phyloP scores from a whole-genome alignment of 2,888 invertebrate genomes.

The Limenitis camilla region DNA sequence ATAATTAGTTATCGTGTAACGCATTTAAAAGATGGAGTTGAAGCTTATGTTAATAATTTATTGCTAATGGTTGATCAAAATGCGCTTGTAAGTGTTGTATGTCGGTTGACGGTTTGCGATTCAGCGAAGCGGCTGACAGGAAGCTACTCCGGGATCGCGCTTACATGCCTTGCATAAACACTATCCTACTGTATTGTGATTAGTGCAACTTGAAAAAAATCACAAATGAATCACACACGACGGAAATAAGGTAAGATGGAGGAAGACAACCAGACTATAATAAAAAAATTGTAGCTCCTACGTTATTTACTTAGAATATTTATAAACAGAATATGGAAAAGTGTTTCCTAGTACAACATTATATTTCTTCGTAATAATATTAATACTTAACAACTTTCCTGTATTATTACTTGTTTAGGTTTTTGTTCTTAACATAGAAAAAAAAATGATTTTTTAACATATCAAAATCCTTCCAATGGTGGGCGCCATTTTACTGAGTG shows the following conservation, averaged over 20 bases:
- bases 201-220: slow-evolving; percentile 11
- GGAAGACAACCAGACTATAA: slow-evolving; percentile 4
- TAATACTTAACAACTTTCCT: too few species aligned
- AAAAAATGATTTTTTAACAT: too few species aligned
- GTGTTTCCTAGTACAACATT: too few species aligned
- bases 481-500: too few species aligned
- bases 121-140: slow-evolving; percentile 61
- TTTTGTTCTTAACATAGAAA: too few species aligned
- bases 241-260: slow-evolving; percentile 9
- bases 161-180: slow-evolving; percentile 53
- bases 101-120: slow-evolving; percentile 46
- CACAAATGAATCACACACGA: slow-evolving; percentile 11
- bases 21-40: not conserved
- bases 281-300: too few species aligned
- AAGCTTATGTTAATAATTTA: slow-evolving; percentile 25
- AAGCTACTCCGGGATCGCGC: slow-evolving; percentile 48
- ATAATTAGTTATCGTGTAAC: not conserved
- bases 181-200: slow-evolving; percentile 19
- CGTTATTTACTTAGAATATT: too few species aligned
- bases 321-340: too few species aligned
- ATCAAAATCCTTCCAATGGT: too few species aligned
- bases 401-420: too few species aligned
- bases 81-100: slow-evolving; percentile 42
- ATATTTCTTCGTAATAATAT: too few species aligned
- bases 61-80: slow-evolving; percentile 38